Base-by-base conservation (phyloP, 2,113 vertebrate genomes). In the Perccottus glenii region DNA sequence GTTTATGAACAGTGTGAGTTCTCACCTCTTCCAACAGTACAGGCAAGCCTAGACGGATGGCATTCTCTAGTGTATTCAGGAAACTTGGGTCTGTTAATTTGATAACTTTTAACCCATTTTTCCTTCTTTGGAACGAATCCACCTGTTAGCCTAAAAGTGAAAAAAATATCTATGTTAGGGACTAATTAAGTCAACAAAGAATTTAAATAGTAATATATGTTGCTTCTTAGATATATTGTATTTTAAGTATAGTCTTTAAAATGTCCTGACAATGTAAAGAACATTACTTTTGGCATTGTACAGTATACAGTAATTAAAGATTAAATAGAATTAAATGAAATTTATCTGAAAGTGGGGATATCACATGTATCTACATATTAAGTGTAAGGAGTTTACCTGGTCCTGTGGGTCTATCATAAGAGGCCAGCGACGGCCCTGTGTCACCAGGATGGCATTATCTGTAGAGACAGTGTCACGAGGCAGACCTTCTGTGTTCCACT, bases 351-450 rank as follows among this genome's bases (percentile, higher is more conserved):
- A 27, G 19, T 27, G 19, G 1, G 19, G 19, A 27, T 27, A 27
- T 27, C 19, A 27, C 19, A 27, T 27, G 19, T 27, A 27, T 27
- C 19, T 57, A 10, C 15, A n/a, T 7, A 42, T 2, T 15, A 57
- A 9, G 36, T 19, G 5, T 5, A 11, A 19, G 8, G 6, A 27
- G 40, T 66, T 68, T 53, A 94, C 94, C 91, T 96, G 94, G 85
- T 95, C 95, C 77, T 96, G 94, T 4, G 93, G 93, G 75, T 97
- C 94, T 66, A 96, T 95, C 93, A 96, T 95, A 47, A 96, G 88
- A 32, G 94, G 94, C 93, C 94, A 96, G 44, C 94, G 92, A 59
- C 89, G 92, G 32, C 93, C 94, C 2, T 90, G 82, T 5, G 93
- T 93, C 64, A 94, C 95, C 76, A 95, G 77, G 80, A 96, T 94